phyloP scores from a whole-genome alignment of 2,113 vertebrate genomes.

The Urocolius indicus region DNA sequence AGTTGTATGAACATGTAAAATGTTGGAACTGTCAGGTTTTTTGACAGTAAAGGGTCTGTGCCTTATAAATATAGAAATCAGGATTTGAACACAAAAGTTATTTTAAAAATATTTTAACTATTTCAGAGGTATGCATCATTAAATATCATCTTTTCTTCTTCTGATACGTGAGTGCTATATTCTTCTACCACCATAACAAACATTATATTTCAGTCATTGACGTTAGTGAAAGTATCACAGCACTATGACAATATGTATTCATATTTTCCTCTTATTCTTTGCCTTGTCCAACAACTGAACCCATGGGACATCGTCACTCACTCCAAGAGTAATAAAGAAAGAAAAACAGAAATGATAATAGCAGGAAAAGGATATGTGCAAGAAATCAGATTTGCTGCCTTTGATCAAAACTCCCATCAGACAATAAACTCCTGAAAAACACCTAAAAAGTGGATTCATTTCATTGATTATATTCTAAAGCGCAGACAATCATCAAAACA shows the following conservation, averaged over 20 bases:
- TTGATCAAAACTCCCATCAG: background rate
- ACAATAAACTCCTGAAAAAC: background rate
- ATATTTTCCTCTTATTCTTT: background rate
- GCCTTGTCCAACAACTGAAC: background rate
- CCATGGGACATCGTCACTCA: background rate
- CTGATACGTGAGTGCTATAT: background rate
- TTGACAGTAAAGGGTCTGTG: background rate
- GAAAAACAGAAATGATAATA: background rate
- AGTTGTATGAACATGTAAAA: background rate
- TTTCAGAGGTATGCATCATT: background rate
- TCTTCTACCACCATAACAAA: background rate
- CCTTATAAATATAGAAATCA: background rate
- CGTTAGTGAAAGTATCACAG: background rate
- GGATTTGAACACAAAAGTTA: background rate
- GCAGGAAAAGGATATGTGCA: background rate
- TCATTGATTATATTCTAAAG: background rate
- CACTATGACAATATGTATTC: too few relatives aligned
- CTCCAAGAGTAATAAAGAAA: background rate
- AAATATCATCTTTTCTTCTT: background rate
- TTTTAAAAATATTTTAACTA: background rate
- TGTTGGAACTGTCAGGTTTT: background rate
- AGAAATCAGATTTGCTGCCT: background rate
- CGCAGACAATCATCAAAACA: background rate
- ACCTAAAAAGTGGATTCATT: background rate
- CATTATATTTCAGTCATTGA: background rate